A percentile compares a stretch with the other conserved stretches of the same genome.
These are phyloP conservation scores for Paracentrotus lividus DNA, from an alignment of 53 echinoderm and acorn worm genomes.

Conservation along the genomic window DNA sequence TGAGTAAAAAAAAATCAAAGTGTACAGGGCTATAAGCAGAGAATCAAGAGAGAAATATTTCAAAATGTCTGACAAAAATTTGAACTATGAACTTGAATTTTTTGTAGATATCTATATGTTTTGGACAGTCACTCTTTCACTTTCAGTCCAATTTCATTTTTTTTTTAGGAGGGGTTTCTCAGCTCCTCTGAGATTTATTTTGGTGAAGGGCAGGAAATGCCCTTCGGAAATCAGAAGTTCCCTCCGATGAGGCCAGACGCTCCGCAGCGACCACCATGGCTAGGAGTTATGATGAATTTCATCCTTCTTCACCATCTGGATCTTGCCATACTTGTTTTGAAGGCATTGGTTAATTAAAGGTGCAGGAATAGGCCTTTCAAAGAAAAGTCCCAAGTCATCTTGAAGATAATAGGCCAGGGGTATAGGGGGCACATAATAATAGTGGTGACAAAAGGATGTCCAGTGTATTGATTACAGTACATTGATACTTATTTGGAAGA, in stretches of 20 bases:
- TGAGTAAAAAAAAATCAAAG: no score
- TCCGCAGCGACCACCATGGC: slow-evolving; percentile 34
- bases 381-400: slow-evolving; percentile 37
- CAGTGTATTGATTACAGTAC: no score
- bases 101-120: background rate
- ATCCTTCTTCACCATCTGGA: slow-evolving; percentile 42
- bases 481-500: no score
- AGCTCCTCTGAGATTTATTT: slow-evolving; percentile 59
- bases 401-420: background rate
- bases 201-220: slow-evolving; percentile 58
- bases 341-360: slow-evolving; percentile 35
- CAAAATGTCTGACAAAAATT: background rate
- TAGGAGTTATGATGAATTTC: slow-evolving; percentile 34
- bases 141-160: background rate
- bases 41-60: background rate
- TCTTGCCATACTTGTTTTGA: background rate
- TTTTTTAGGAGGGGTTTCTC: slow-evolving; percentile 17
- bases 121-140: slow-evolving; percentile 54
- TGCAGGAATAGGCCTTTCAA: background rate
- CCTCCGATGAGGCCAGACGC: slow-evolving; percentile 23
- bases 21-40: background rate
- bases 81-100: slow-evolving; percentile 7
- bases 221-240: slow-evolving; percentile 66
- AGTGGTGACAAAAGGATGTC: background rate
- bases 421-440: background rate